Conservation (phyloP, 2,888 invertebrate genomes). For the Urechis unicinctus region DNA sequence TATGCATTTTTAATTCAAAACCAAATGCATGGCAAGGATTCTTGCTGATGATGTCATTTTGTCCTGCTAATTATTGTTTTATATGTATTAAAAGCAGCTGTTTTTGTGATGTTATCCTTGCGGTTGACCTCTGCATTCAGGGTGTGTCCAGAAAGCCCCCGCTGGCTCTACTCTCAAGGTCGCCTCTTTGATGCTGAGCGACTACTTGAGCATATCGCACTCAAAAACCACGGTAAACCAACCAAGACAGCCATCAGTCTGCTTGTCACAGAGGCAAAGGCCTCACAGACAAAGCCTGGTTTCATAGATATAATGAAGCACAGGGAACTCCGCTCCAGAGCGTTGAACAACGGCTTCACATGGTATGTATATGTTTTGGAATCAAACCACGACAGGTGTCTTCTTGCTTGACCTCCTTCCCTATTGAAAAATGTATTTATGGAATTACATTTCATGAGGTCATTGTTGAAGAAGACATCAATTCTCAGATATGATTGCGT, state of each 20-base stretch:
- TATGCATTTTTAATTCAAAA: no score
- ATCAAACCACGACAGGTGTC: no score
- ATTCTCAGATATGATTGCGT: no score
- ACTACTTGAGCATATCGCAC: slow-evolving; percentile 15
- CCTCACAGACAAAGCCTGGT: not conserved
- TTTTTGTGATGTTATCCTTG: not conserved
- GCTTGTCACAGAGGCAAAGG: not conserved
- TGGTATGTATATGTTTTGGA: slow-evolving; percentile 15
- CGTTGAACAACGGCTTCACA: slow-evolving; percentile 14
- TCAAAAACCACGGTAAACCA: slow-evolving; percentile 4
- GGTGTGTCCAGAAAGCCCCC: slow-evolving; percentile 19
- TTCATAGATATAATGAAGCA: slow-evolving; percentile 5
- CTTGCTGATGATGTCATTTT: not conserved
- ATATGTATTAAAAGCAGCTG: not conserved
- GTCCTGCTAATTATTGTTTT: not conserved
- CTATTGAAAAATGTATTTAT: no score
- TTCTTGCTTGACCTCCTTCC: no score
- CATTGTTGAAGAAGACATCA: no score
- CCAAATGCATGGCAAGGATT: no score
- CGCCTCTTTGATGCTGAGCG: slow-evolving; percentile 21
- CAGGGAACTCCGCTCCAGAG: slow-evolving; percentile 8
- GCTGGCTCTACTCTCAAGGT: slow-evolving; percentile 22
- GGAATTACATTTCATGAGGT: no score
- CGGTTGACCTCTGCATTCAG: not conserved
- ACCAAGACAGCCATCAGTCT: not conserved